Conservation (phyloP, 2,113 vertebrate species). For the Chitala chitala region DNA sequence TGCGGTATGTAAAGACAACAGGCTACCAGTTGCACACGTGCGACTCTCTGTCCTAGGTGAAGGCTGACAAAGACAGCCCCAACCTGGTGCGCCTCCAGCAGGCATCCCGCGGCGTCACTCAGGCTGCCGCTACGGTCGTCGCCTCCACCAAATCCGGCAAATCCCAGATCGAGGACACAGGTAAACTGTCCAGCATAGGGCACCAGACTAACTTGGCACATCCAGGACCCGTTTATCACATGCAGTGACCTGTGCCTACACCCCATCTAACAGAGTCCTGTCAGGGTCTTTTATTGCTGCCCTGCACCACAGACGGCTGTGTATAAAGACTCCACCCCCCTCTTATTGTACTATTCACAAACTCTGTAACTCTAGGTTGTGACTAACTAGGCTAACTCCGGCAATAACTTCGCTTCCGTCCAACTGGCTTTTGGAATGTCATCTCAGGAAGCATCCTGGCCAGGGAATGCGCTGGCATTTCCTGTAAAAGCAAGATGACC, state of each 20-base stretch:
- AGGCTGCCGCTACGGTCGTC: conserved; percentile 83
- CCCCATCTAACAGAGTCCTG: too few relatives aligned
- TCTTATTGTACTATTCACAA: too few relatives aligned
- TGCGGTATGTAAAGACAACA: not conserved
- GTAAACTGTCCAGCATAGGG: too few relatives aligned
- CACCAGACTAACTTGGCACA: too few relatives aligned
- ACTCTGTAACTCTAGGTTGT: too few relatives aligned
- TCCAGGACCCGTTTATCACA: too few relatives aligned
- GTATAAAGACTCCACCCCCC: too few relatives aligned
- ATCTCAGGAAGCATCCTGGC: not conserved
- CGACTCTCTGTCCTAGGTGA: conserved; percentile 67
- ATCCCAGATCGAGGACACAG: conserved; percentile 80
- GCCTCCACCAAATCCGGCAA: conserved; percentile 85
- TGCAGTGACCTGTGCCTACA: not conserved
- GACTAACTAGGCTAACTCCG: not conserved
- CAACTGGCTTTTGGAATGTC: conserved; percentile 3
- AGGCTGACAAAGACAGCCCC: conserved; percentile 81
- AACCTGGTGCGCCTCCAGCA: conserved; percentile 80
- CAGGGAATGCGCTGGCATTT: conserved; percentile 8
- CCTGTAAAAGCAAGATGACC: not conserved
- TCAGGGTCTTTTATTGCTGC: not conserved
- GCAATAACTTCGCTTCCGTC: not conserved
- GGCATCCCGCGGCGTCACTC: conserved; percentile 82
- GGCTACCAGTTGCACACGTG: not conserved
- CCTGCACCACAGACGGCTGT: not conserved